These are phyloP conservation scores for Linnaemya vulpina DNA, from an alignment of 2,888 invertebrate species.

Conservation along the genomic window DNA sequence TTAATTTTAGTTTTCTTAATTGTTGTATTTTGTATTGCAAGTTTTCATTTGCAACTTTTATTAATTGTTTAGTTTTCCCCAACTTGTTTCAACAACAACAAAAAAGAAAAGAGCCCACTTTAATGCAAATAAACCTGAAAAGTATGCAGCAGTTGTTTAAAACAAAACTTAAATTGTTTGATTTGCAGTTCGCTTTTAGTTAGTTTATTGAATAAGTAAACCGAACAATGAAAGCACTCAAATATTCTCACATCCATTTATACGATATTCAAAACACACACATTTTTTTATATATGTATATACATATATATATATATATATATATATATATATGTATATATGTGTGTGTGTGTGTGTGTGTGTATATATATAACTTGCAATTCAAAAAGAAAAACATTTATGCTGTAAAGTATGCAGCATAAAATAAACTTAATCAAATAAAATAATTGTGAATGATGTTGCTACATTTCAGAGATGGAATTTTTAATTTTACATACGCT, in stretches of 20 bases:
- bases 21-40: not conserved
- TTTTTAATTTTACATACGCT: too few relatives aligned
- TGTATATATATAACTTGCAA: too few relatives aligned
- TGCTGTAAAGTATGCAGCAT: slow-evolving; percentile 18
- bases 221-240: slow-evolving; percentile 2
- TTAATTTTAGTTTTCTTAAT: not conserved
- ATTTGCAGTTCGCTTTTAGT: slow-evolving; percentile 21
- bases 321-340: too few relatives aligned
- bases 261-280: not conserved
- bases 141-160: slow-evolving; percentile 34
- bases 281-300: not conserved
- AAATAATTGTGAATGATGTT: not conserved
- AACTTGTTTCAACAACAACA: slow-evolving; percentile 7
- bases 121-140: slow-evolving; percentile 45
- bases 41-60: slow-evolving; percentile 23
- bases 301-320: too few relatives aligned
- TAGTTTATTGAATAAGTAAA: not conserved
- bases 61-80: slow-evolving; percentile 26
- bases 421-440: slow-evolving; percentile 18
- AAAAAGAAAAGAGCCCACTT: too few relatives aligned
- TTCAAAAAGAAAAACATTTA: not conserved
- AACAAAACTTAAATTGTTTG: slow-evolving; percentile 5
- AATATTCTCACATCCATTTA: not conserved
- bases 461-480: not conserved
- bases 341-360: too few relatives aligned